Conservation (phyloP, 2,797 vertebrate genomes). For the Chrosomus eos region DNA sequence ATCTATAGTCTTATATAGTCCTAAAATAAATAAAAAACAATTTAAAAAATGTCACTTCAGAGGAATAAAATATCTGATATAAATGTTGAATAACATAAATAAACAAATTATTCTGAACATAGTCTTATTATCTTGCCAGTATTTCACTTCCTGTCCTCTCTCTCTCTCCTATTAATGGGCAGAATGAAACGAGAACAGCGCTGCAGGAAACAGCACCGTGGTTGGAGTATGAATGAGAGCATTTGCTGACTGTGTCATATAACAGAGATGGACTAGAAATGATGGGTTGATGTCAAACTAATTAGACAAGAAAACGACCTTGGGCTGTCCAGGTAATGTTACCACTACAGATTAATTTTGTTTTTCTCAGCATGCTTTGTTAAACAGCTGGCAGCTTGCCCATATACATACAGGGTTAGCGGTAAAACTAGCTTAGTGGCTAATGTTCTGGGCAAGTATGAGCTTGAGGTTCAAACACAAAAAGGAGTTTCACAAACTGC, state of each 20-base stretch:
- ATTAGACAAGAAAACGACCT: background rate
- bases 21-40: background rate
- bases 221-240: background rate
- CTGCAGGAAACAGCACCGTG: background rate
- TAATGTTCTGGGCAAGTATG: background rate
- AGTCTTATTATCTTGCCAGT: background rate
- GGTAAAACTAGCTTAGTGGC: background rate
- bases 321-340: background rate
- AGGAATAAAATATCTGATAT: background rate
- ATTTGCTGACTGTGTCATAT: conserved; percentile 17
- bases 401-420: background rate
- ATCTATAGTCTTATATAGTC: too few species aligned
- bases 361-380: background rate
- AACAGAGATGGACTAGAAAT: background rate
- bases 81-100: background rate
- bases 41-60: too few species aligned
- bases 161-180: background rate
- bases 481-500: background rate
- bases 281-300: conserved; percentile 4
- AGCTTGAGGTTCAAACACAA: background rate
- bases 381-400: background rate
- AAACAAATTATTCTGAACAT: background rate
- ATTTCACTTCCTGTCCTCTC: conserved; percentile 17
- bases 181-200: background rate
- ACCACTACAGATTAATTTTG: background rate